These are phyloP conservation scores for Hybognathus amarus DNA, from an alignment of 2,797 vertebrate species.

Conservation along the genomic window DNA sequence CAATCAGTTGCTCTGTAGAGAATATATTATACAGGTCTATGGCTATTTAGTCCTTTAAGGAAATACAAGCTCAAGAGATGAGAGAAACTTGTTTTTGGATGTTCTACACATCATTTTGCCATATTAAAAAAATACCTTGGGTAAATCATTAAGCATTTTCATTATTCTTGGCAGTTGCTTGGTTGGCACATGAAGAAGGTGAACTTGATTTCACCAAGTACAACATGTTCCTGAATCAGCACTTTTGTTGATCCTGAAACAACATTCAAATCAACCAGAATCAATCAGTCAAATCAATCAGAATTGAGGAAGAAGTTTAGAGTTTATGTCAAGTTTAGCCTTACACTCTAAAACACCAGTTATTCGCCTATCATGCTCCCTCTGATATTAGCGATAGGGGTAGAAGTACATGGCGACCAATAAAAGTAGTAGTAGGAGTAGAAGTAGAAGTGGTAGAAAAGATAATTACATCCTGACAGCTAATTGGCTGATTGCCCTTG, in stretches of 20 bases:
- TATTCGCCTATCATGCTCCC: not conserved
- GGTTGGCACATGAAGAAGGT: not conserved
- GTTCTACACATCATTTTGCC: not conserved
- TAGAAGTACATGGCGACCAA: no score
- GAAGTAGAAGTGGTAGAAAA: not conserved
- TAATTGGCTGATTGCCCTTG: not conserved
- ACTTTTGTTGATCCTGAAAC: not conserved
- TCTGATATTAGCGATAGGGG: not conserved
- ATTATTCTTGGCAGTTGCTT: not conserved
- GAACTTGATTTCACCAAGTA: not conserved
- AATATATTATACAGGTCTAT: not conserved
- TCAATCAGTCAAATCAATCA: no score
- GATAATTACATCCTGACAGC: not conserved
- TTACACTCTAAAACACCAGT: not conserved
- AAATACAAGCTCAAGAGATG: not conserved
- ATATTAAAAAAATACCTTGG: not conserved
- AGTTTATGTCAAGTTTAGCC: not conserved
- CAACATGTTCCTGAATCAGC: not conserved
- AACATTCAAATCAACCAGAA: not conserved
- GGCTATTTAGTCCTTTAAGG: not conserved
- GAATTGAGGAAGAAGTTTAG: not conserved
- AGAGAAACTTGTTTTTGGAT: not conserved
- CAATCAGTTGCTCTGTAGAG: not conserved
- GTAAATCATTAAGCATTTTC: not conserved
- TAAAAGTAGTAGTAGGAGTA: not conserved